Evolutionary conservation across 2,888 invertebrate genomes (phyloP).

Genomic region (Drosophila maculinotata): DNA sequence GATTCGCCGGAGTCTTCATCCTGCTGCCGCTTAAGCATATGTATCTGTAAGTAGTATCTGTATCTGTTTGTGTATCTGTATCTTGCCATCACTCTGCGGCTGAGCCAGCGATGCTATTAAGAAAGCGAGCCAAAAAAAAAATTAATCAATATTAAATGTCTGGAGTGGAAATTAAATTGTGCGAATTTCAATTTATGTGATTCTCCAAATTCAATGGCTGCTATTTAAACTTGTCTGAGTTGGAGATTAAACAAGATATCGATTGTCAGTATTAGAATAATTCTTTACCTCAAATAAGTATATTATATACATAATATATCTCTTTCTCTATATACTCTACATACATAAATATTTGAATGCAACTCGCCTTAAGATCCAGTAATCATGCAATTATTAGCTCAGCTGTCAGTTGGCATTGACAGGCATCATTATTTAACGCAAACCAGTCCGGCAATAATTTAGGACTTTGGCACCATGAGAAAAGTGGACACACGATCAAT

Average conservation of each 20-base stretch:
- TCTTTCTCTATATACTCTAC: no score
- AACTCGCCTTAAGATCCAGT: slow-evolving; percentile 17
- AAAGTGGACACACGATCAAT: slow-evolving; percentile 32
- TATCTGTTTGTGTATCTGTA: slow-evolving; percentile 33
- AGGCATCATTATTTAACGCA: slow-evolving; percentile 64
- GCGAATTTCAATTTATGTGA: slow-evolving; percentile 55
- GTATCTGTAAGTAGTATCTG: slow-evolving; percentile 39
- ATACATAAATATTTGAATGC: no score
- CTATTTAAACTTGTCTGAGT: slow-evolving; percentile 30
- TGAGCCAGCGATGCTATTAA: slow-evolving; percentile 61
- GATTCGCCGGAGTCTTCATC: slow-evolving; percentile 56
- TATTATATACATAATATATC: no score
- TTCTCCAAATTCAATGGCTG: slow-evolving; percentile 18
- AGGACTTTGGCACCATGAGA: slow-evolving; percentile 59
- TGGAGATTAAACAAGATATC: slow-evolving; percentile 8
- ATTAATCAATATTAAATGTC: slow-evolving; percentile 76
- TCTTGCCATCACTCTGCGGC: slow-evolving; percentile 57
- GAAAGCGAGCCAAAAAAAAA: slow-evolving; percentile 33
- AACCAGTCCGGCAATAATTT: slow-evolving; percentile 63
- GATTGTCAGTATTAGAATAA: background rate
- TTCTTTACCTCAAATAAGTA: no score
- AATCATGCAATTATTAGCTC: slow-evolving; percentile 63
- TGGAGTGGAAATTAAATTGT: slow-evolving; percentile 58
- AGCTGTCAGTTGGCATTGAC: slow-evolving; percentile 58
- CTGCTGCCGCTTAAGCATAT: slow-evolving; percentile 23